phyloP scores from a whole-genome alignment of 2,888 invertebrate genomes.

The Lycophotia porphyrea region DNA sequence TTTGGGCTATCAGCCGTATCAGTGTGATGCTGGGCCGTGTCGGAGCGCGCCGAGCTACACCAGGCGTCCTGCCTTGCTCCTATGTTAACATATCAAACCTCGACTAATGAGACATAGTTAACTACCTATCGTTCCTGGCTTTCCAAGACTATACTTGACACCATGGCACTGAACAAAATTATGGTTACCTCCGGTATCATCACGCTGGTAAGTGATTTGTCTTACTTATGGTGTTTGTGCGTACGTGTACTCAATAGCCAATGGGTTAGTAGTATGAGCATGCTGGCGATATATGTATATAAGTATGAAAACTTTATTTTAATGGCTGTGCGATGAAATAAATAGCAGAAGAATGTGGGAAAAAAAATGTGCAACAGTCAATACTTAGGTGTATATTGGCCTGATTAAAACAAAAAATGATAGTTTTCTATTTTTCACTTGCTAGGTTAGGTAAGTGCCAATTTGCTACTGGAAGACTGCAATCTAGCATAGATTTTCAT shows the following conservation, averaged over 20 bases:
- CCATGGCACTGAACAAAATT: slow-evolving; percentile 70
- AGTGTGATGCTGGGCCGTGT: slow-evolving; percentile 74
- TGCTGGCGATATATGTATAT: slow-evolving; percentile 31
- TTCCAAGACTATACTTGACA: slow-evolving; percentile 21
- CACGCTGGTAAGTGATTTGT: slow-evolving; percentile 71
- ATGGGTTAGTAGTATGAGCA: neutral
- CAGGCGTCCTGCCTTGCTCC: slow-evolving; percentile 42
- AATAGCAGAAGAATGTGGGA: neutral
- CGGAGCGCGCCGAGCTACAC: slow-evolving; percentile 55
- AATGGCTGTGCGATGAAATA: slow-evolving; percentile 34
- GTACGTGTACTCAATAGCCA: neutral
- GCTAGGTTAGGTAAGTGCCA: neutral
- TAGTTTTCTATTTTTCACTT: neutral
- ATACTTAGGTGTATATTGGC: neutral
- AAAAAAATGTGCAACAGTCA: neutral
- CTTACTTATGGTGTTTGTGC: slow-evolving; percentile 2
- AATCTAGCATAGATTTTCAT: neutral
- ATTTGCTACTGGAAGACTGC: neutral
- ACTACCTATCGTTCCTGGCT: slow-evolving; percentile 13
- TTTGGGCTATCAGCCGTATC: slow-evolving; percentile 53
- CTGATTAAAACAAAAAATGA: neutral
- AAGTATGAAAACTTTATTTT: neutral
- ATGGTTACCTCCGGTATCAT: slow-evolving; percentile 73
- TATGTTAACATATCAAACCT: neutral
- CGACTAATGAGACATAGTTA: slow-evolving; percentile 12